Base-by-base conservation (phyloP, 2,888 invertebrate species). In the Cephus pulcher region DNA sequence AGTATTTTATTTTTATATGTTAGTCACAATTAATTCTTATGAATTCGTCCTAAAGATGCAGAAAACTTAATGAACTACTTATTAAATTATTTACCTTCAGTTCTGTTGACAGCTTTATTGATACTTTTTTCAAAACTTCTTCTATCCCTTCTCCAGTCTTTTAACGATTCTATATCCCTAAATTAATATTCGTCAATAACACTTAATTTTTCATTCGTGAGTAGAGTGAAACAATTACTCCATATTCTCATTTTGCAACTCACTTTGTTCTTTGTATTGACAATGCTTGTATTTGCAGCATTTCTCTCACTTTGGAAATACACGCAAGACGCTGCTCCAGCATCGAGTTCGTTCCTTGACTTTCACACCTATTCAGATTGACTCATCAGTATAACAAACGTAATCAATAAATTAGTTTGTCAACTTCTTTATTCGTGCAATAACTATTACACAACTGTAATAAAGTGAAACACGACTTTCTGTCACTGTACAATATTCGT, bases 221-320 rank as follows among this genome's bases (percentile, higher is more conserved):
- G 6, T 40, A 40, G 15, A 40, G 4, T 40, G 15, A 15, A 40
- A 23, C 6, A 23, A 23, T 6, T 56, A 6, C 23, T 56, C 23
- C 9, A 15, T 9, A 56, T 56, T 56, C 1, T 56, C 23, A 23
- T 56, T 23, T 33, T 32, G 12, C 12, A 75, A 86, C 92, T 92
- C 90, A 95, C 95, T 93, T 94, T 88, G 93, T 93, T 80, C 93
- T 94, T 86, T 95, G 95, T 76, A 95, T 86, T 81, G 93, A 93
- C 84, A 92, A 92, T 74, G 94, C 93, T 85, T 94, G 93, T 75
- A 92, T 92, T 9, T 86, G 91, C 73, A 95, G 86, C 80, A 94
- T 87, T 35, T 94, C 93, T 88, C 92, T 94, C 32, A 94, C 92
- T 87, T 94, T 94, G 80, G 92, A 92, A 80, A 94, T 85, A 89